phyloP scores from a whole-genome alignment of 2,888 invertebrate species.

The Clitarchus hookeri region DNA sequence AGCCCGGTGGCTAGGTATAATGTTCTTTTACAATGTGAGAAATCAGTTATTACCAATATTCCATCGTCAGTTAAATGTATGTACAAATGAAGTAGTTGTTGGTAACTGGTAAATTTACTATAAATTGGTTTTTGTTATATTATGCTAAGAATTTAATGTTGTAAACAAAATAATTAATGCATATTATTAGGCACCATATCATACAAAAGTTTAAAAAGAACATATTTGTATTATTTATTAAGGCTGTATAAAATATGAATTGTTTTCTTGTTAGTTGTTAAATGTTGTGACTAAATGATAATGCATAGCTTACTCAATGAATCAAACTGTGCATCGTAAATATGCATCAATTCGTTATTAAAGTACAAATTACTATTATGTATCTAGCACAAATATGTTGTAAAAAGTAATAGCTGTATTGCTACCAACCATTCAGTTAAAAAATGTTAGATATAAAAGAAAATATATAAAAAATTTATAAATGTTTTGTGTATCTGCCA shows the following conservation, averaged over 20 bases:
- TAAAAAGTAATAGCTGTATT: neutral
- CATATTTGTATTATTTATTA: neutral
- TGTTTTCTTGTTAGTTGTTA: neutral
- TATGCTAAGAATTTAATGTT: neutral
- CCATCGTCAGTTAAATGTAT: neutral
- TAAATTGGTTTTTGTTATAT: neutral
- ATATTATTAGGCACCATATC: neutral
- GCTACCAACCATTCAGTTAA: neutral
- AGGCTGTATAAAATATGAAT: neutral
- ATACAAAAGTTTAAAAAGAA: neutral
- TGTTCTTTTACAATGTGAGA: neutral
- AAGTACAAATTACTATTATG: neutral
- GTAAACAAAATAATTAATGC: neutral
- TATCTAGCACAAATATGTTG: neutral
- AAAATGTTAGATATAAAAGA: neutral
- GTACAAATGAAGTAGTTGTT: neutral
- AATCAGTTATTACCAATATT: neutral
- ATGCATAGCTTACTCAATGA: neutral
- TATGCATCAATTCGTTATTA: neutral
- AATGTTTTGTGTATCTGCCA: neutral
- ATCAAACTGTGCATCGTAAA: neutral
- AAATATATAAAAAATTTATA: neutral
- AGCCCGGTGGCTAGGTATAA: neutral
- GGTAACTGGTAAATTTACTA: neutral
- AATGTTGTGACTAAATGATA: neutral